These are phyloP conservation scores for Hyalella azteca DNA, from an alignment of 2,888 invertebrate genomes.

Conservation along the genomic window DNA sequence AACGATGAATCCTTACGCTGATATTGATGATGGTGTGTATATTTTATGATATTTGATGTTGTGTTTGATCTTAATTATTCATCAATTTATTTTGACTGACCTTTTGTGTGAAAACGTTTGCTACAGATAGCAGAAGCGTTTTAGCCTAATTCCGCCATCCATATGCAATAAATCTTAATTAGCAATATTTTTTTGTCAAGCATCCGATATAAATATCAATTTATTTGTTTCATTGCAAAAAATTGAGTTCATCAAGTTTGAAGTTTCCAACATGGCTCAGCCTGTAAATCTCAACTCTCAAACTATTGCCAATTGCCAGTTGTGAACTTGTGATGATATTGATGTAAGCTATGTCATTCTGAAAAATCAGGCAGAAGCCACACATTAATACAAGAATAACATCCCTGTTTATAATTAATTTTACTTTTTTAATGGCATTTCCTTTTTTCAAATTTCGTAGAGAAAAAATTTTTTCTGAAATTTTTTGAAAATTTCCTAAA, in stretches of 20 bases:
- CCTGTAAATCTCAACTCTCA: no score
- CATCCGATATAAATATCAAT: neutral
- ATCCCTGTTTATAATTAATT: no score
- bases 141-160: neutral
- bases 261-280: no score
- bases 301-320: no score
- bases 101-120: neutral
- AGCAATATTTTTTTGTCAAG: neutral
- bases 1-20: constrained; percentile 51
- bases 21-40: constrained; percentile 49
- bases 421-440: no score
- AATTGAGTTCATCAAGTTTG: neutral
- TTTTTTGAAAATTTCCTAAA: no score
- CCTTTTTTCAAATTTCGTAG: no score
- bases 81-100: neutral
- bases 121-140: neutral
- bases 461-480: no score
- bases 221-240: neutral
- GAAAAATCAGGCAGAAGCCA: no score
- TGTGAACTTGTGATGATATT: no score
- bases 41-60: neutral
- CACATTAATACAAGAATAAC: no score
- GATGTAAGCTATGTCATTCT: no score
- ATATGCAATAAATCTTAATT: neutral
- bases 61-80: neutral